phyloP scores from a whole-genome alignment of 2,888 invertebrate species.

The Gymnosoma rotundatum region DNA sequence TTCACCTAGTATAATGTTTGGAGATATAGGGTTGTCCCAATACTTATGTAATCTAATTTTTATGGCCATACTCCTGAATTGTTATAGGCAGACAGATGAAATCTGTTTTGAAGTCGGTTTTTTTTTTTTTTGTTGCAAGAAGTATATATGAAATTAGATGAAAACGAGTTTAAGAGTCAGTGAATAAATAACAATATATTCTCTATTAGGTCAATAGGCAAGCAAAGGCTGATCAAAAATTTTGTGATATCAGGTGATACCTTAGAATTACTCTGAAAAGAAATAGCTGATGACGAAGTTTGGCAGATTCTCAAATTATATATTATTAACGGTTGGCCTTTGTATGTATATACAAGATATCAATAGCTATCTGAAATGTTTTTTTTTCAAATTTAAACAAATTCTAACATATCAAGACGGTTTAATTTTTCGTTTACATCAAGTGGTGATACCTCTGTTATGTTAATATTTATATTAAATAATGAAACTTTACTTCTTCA shows the following conservation, averaged over 20 bases:
- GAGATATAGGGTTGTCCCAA: too few species aligned
- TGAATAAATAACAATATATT: conserved; percentile 1
- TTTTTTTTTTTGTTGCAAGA: too few species aligned
- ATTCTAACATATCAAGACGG: background rate
- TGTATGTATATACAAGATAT: background rate
- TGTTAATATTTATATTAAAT: too few species aligned
- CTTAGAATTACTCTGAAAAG: background rate
- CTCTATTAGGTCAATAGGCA: background rate
- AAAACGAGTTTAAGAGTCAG: background rate
- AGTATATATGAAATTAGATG: conserved; percentile 7
- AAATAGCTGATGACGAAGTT: background rate
- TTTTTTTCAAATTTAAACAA: conserved; percentile 36
- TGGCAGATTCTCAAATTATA: background rate
- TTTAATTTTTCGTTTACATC: conserved; percentile 5
- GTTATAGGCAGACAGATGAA: too few species aligned
- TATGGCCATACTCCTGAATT: too few species aligned
- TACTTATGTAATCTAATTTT: too few species aligned
- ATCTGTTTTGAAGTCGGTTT: too few species aligned
- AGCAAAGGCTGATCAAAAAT: conserved; percentile 4
- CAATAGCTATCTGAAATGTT: conserved; percentile 4
- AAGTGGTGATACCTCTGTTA: conserved; percentile 8
- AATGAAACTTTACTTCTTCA: too few species aligned
- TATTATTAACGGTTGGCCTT: conserved; percentile 2
- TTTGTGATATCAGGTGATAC: background rate
- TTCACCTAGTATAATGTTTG: too few species aligned